Base-by-base conservation (phyloP, 2,113 vertebrate species). In the Regulus satrapa region DNA sequence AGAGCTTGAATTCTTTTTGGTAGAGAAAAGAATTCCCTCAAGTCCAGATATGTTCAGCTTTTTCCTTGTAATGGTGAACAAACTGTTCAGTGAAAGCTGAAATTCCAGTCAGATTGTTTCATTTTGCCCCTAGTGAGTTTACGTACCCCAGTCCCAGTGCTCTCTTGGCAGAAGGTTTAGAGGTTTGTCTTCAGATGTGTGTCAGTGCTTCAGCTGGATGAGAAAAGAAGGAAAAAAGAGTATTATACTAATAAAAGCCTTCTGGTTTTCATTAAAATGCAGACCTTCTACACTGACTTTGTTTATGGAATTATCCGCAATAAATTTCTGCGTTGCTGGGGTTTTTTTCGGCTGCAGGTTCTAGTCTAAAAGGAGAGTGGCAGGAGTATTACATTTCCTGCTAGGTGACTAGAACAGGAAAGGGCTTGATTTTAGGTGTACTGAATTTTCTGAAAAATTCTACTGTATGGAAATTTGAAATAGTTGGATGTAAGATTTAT, bases 11-110 rank as follows among this genome's bases (percentile, higher is more conserved):
- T 87, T 89, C 81, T 79, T 93, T 49, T 71, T 93, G 55, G 23
- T 96, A 67, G 72, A 83, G 43, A 77, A 78, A 85, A 92, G 8
- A 88, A 95, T 84, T 77, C 71, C 85, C 84, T 9, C 5, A 79
- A 92, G 87, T 82, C 86, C 78, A 95, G 52, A 84, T 93, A 32
- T 56, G 80, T 66, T 92, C 59, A 73, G 64, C 67, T 88, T 95
- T 94, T 96, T 92, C 63, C 86, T 87, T 95, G 31, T 84, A 71
- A 66, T 89, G 54, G 40, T 93, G 96, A 95, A 95, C 93, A 96
- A 59, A 79, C 68, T 76, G 94, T 94, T 93, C 82, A 80, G 71
- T 75, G 94, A 91, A 89, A 85, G 90, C 79, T 95, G 84, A 64
- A 84, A 95, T 91, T 97, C 91, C 81, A 54, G 17, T 92, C 85